Evolutionary conservation across 2,888 invertebrate species (phyloP).

Genomic region (Drosophila incognita): DNA sequence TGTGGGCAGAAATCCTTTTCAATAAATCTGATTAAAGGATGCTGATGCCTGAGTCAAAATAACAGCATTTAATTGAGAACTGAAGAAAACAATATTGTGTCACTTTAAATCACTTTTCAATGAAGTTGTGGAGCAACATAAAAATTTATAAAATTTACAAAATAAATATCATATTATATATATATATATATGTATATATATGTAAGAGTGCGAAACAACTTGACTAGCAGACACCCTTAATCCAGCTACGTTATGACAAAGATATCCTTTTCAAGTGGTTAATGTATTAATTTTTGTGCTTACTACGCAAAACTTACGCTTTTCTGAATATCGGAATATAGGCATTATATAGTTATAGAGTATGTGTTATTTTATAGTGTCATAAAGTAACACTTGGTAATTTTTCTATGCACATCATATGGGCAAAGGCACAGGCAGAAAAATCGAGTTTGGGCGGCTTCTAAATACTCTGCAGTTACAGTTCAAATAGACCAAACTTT

Average conservation of each 20-base stretch:
- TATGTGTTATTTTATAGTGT: background rate
- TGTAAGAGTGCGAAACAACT: background rate
- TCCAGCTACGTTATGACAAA: background rate
- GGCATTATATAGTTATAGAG: background rate
- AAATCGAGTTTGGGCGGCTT: background rate
- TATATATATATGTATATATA: no score
- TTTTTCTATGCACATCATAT: no score
- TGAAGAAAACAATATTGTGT: background rate
- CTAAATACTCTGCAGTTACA: background rate
- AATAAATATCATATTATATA: background rate
- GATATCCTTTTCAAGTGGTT: background rate
- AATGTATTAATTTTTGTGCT: background rate
- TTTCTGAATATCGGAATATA: background rate
- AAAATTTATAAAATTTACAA: background rate
- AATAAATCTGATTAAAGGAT: background rate
- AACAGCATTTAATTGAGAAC: conserved; percentile 4
- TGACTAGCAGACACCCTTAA: background rate
- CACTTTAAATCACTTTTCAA: background rate
- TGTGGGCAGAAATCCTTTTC: background rate
- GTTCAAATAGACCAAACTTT: no score
- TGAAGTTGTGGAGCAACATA: no score
- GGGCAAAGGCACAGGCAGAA: no score
- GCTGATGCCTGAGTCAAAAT: background rate
- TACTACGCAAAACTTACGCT: background rate
- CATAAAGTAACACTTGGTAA: background rate